These are phyloP conservation scores for Nymphalis io DNA, from an alignment of 1,140 invertebrate species.

Conservation along the genomic window DNA sequence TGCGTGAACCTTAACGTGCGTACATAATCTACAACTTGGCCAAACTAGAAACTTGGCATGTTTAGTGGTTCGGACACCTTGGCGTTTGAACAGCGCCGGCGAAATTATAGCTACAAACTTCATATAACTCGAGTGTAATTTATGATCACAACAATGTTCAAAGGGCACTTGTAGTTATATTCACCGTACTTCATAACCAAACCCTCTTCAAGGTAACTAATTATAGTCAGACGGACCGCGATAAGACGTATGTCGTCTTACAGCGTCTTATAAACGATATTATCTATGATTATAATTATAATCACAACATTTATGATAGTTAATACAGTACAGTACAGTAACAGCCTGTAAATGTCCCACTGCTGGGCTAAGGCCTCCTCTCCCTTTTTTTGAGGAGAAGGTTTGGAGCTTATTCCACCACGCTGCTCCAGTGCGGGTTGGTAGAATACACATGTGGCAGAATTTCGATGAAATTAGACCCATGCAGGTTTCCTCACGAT, in stretches of 20 bases:
- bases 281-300: background rate
- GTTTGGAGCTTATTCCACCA: too few relatives aligned
- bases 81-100: slow-evolving; percentile 6
- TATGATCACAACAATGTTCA: slow-evolving; percentile 24
- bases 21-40: slow-evolving; percentile 3
- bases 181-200: background rate
- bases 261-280: background rate
- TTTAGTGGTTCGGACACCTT: slow-evolving; percentile 16
- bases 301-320: too few relatives aligned
- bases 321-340: too few relatives aligned
- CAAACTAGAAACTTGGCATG: slow-evolving; percentile 10
- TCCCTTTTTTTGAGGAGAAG: too few relatives aligned
- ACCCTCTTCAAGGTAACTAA: slow-evolving; percentile 17
- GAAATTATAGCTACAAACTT: slow-evolving; percentile 20
- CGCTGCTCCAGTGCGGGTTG: too few relatives aligned
- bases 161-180: slow-evolving; percentile 11
- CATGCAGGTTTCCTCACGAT: too few relatives aligned
- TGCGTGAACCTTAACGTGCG: slow-evolving; percentile 2
- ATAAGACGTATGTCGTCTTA: background rate
- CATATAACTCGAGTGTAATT: slow-evolving; percentile 26
- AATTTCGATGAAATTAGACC: too few relatives aligned
- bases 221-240: slow-evolving; percentile 11
- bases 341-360: too few relatives aligned
- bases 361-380: too few relatives aligned
- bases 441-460: too few relatives aligned